A percentile compares a stretch with the other conserved stretches of the same genome.
Evolutionary conservation across 2,797 vertebrate genomes (phyloP).

Genomic region (Triplophysa bombifrons): DNA sequence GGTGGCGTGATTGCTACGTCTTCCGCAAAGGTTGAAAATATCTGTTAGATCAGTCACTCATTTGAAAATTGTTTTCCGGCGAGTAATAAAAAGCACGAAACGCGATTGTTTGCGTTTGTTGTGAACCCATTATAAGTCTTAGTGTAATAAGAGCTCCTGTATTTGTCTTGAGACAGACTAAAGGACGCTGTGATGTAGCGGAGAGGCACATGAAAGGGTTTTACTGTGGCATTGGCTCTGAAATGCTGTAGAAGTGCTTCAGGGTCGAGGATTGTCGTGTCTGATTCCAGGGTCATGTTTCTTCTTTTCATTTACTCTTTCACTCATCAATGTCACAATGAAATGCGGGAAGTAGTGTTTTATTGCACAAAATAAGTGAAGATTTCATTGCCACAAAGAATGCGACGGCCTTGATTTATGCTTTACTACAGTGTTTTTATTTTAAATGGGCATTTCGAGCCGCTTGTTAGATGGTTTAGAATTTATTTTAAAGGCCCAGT

Average conservation of each 20-base stretch:
- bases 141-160: constrained; percentile 21
- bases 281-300: neutral
- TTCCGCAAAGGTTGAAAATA: too few species aligned
- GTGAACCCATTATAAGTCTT: neutral
- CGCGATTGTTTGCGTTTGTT: too few species aligned
- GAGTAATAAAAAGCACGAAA: too few species aligned
- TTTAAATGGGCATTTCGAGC: too few species aligned
- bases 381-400: neutral
- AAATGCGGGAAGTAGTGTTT: neutral
- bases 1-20: too few species aligned
- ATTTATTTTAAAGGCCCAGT: too few species aligned
- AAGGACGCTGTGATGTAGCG: constrained; percentile 20
- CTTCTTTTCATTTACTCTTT: neutral
- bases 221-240: neutral
- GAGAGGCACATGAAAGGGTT: neutral
- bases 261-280: neutral
- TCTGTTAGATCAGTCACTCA: too few species aligned
- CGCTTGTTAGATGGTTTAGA: too few species aligned
- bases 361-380: neutral
- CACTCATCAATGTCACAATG: neutral
- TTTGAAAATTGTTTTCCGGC: too few species aligned
- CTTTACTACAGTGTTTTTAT: neutral
- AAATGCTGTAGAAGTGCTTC: neutral
- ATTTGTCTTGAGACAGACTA: constrained; percentile 31
- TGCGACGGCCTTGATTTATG: neutral